Evolutionary conservation across 2,797 vertebrate species (phyloP).

Genomic region (Sternotherus odoratus): DNA sequence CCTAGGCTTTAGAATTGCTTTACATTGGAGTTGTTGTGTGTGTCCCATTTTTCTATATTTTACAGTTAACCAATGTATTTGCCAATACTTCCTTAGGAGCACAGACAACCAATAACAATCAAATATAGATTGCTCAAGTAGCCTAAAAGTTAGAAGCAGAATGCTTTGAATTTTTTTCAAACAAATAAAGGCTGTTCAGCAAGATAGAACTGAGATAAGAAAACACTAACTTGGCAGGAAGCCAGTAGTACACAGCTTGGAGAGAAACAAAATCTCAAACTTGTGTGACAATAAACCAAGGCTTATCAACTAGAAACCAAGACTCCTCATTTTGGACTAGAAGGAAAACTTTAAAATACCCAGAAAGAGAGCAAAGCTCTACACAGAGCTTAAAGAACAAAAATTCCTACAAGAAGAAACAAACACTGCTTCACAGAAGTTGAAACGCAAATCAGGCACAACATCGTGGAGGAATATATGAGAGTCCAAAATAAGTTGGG

Average conservation of each 20-base stretch:
- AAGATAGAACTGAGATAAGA: neutral
- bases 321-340: conserved; percentile 3
- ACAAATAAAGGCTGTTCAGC: neutral
- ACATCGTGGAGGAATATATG: conserved; percentile 28
- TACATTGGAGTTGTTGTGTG: neutral
- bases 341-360: neutral
- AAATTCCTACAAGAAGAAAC: conserved; percentile 24
- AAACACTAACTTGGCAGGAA: neutral
- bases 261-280: neutral
- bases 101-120: neutral
- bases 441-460: conserved; percentile 50
- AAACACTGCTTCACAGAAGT: conserved; percentile 36
- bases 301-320: neutral
- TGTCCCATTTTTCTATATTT: neutral
- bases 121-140: neutral
- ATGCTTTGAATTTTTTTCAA: neutral
- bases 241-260: neutral
- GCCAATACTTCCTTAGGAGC: neutral
- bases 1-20: neutral
- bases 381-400: conserved; percentile 23
- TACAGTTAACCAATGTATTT: neutral
- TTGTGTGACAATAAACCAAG: neutral
- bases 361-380: neutral
- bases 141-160: neutral
- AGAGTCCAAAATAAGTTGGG: conserved; percentile 47